phyloP scores from a whole-genome alignment of 2,888 invertebrate species.

The Dicranocentrus wangi region DNA sequence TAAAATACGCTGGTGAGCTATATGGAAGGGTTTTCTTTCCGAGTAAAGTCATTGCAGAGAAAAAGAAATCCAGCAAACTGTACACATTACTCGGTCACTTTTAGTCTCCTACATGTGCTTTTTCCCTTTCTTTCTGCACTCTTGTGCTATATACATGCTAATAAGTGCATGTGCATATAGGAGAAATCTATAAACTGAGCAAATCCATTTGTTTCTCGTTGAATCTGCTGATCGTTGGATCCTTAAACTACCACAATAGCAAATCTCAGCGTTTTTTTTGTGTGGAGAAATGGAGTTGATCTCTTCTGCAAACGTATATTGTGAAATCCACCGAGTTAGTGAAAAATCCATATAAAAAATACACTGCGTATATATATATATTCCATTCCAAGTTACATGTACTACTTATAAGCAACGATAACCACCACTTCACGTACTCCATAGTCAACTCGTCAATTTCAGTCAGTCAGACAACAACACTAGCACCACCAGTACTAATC shows the following conservation, averaged over 20 bases:
- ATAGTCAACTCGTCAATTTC: too few species aligned
- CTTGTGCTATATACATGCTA: too few species aligned
- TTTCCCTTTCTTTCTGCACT: conserved; percentile 7
- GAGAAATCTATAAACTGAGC: background rate
- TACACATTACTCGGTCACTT: background rate
- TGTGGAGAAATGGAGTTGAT: background rate
- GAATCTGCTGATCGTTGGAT: background rate
- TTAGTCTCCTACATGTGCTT: conserved; percentile 11
- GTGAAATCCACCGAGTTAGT: too few species aligned
- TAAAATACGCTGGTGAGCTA: background rate
- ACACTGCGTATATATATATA: too few species aligned
- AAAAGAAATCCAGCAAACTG: background rate
- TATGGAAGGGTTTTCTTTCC: background rate
- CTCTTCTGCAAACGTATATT: background rate
- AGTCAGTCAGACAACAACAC: too few species aligned
- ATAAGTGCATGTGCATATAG: background rate
- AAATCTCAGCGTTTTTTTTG: background rate
- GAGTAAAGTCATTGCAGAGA: conserved; percentile 9
- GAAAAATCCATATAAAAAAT: too few species aligned
- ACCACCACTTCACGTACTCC: too few species aligned
- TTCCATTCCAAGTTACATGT: too few species aligned
- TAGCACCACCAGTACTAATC: too few species aligned
- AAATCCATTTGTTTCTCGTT: background rate
- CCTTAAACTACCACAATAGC: background rate
- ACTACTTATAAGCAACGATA: too few species aligned